Evolutionary conservation across 2,888 invertebrate species (phyloP), one percentile per base, ranked within the genome.

Genomic region (Athalia cordata): DNA sequence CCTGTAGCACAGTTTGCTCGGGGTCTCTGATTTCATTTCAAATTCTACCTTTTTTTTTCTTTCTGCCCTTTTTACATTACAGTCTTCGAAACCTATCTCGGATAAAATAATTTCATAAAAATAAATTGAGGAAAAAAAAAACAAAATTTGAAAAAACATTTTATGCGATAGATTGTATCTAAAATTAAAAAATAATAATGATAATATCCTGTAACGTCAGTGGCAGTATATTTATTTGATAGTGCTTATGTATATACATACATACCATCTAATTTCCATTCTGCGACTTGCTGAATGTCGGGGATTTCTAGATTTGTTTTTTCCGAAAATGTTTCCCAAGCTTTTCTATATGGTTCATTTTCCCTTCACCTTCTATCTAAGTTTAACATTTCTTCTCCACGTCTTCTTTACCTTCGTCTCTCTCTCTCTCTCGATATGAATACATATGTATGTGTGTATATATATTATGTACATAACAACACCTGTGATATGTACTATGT

Each of bases 11-110:
- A 59, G 72, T 47, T 47, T 45, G 72, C 72, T 72, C 59, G 29
- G 59, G 72, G 13, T 47, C 45, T 72, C 59, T 57, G 59, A 59
- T 72, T 72, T 72, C 72, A 72, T 72, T 59, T 47, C 57, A 72
- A 72, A 59, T 57, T 43, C 47, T n/a, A 3, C 47, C 15, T 72
- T 72, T 59, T 57, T 57, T 45, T 43, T 43, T 47, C 13, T 29
- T 29, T 9, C 11, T 29, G 29, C 29, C 29, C 2, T 29, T 29
- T 29, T 29, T 29, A 29, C 29, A 29, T 29, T 29, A 29, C 29
- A 29, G 29, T 29, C 29, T 29, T 29, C 29, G 29, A 1, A 29
- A 29, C 29, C 29, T 29, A 29, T 29, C 29, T 29, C 29, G 29
- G 29, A 29, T 29, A 29, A 29, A 29, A 29, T 29, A 29, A 29